Percentiles rank a stretch among this genome's conserved stretches.
phyloP scores from a whole-genome alignment of 2,797 vertebrate genomes.

The Sebastes taczanowskii region DNA sequence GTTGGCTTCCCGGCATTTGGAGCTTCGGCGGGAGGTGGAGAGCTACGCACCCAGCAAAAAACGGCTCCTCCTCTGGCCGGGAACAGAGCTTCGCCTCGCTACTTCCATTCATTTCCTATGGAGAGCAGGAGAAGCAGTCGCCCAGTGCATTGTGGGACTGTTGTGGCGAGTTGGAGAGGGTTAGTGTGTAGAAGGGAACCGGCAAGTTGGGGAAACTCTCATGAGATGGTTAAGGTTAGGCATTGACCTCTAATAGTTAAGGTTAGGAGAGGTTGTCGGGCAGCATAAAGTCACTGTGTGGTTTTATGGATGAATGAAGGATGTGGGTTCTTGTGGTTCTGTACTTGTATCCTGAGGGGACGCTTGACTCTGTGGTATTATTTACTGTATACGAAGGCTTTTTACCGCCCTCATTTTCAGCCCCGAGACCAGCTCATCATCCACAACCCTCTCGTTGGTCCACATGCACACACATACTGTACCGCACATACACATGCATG shows the following conservation, averaged over 20 bases:
- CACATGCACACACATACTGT: background rate
- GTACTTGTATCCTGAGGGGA: conserved; percentile 8
- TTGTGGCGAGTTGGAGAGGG: too few relatives aligned
- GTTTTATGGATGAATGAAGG: conserved; percentile 17
- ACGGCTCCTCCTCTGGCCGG: too few relatives aligned
- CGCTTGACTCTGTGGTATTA: conserved; percentile 26
- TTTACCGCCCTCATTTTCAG: conserved; percentile 14
- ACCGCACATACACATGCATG: background rate
- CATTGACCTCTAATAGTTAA: too few relatives aligned
- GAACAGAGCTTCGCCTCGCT: rapidly evolving
- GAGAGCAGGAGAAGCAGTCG: too few relatives aligned
- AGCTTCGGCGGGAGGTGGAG: rapidly evolving
- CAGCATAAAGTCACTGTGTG: background rate
- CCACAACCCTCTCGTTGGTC: background rate
- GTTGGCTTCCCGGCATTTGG: too few relatives aligned
- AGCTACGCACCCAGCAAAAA: too few relatives aligned
- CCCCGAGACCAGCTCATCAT: background rate
- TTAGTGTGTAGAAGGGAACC: too few relatives aligned
- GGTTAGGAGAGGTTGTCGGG: too few relatives aligned
- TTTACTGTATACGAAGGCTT: conserved; percentile 12
- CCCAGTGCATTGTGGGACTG: too few relatives aligned
- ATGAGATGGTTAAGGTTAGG: too few relatives aligned
- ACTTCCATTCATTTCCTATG: rapidly evolving
- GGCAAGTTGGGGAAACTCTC: too few relatives aligned
- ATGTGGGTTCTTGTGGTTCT: conserved; percentile 4